Evolutionary conservation across 2,888 invertebrate genomes (phyloP), one percentile per base, ranked within the genome.

Genomic region (Galerucella nymphaeae): DNA sequence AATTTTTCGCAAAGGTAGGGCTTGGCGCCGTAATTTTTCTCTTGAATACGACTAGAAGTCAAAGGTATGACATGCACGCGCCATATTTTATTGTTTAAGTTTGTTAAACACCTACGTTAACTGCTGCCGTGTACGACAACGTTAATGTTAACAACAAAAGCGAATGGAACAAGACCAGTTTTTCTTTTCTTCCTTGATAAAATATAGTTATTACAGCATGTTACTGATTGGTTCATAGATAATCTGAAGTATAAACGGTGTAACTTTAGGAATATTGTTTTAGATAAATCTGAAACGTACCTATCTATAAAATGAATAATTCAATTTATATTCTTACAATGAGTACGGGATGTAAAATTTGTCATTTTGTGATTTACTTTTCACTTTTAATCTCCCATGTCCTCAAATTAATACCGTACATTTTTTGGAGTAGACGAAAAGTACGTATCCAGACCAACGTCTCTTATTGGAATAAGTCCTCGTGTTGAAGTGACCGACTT

Each of bases 101-200:
- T 58, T 66, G 67, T 55, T 59, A 38, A 59, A 64, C 74, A 70
- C 74, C 74, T 45, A 74, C 74, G 23, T 69, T 63, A 38, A 74
- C 66, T 65, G 69, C 74, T 68, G 66, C 69, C 66, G 74, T 70
- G 23, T 58, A 67, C 65, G 30, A 30, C 30, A 59, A 59, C 59
- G 20, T 59, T 38, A 59, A 59, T 59, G 59, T 59, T 59, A 59
- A 59, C 59, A 59, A 59, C 59, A 38, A 59, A 59, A 59, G 59
- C 57, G 57, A 57, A 57, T 57, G 23, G 23, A 11, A 57, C 57
- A 57, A 57, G 20, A 57, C 23, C 18, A 57, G 20, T 57, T 57
- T 57, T 57, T 57, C 16, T 57, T 57, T 57, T 57, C 14, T 8
- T 11, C 13, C 9, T 57, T 23, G 57, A 14, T 57, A 23, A 57